phyloP scores from a whole-genome alignment of 2,888 invertebrate genomes.

The Protophormia terraenovae region DNA sequence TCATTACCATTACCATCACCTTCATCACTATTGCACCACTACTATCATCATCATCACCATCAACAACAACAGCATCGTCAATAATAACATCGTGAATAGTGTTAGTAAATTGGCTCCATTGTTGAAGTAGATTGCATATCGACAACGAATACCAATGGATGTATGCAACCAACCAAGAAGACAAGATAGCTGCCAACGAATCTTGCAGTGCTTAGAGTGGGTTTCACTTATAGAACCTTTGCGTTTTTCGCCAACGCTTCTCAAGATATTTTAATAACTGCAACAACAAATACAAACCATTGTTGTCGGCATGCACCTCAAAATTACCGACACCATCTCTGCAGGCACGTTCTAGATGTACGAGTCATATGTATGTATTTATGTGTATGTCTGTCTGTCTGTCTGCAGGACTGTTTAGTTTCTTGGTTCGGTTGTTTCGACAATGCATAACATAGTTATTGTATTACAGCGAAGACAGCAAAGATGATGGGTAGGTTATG shows the following conservation, averaged over 20 bases:
- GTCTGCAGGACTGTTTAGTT: constrained; percentile 14
- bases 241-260: constrained; percentile 57
- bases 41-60: not conserved
- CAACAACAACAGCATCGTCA: constrained; percentile 5
- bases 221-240: constrained; percentile 11
- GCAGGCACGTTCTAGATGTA: constrained; percentile 57
- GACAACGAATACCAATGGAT: constrained; percentile 15
- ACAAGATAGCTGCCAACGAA: constrained; percentile 20
- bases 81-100: constrained; percentile 24
- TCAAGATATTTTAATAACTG: constrained; percentile 59
- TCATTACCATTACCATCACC: constrained; percentile 32
- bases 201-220: not conserved
- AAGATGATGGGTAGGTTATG: constrained; percentile 62
- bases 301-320: constrained; percentile 55
- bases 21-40: constrained; percentile 5
- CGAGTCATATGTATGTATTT: not conserved
- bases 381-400: not conserved
- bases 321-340: constrained; percentile 32
- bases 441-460: constrained; percentile 51
- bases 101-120: constrained; percentile 64
- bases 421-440: constrained; percentile 3
- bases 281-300: constrained; percentile 45
- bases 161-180: constrained; percentile 27
- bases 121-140: constrained; percentile 58
- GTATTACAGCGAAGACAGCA: constrained; percentile 55